A percentile compares a stretch with the other conserved stretches of the same genome.
Conservation (phyloP, 2,888 invertebrate species). For the Phalangium opilio region DNA sequence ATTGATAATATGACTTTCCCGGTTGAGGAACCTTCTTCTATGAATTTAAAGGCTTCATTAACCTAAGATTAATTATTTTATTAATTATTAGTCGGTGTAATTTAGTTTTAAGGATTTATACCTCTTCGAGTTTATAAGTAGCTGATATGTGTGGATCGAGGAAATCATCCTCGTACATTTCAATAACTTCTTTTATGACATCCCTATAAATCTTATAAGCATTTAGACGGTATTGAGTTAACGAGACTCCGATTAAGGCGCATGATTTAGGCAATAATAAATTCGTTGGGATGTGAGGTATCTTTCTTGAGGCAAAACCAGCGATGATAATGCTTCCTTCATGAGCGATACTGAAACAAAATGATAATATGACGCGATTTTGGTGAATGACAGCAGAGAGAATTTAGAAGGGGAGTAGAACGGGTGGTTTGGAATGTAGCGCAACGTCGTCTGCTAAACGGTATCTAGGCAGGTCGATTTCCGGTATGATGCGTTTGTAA, state of each 20-base stretch:
- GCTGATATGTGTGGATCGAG: conserved; percentile 43
- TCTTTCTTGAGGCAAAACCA: conserved; percentile 38
- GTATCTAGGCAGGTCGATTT: too few species aligned
- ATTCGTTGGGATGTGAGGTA: conserved; percentile 34
- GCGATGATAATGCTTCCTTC: conserved; percentile 40
- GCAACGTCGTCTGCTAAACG: too few species aligned
- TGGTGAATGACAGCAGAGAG: too few species aligned
- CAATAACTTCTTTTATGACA: conserved; percentile 43
- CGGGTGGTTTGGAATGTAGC: too few species aligned
- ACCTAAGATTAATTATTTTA: conserved; percentile 26
- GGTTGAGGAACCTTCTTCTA: conserved; percentile 41
- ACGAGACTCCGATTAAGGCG: conserved; percentile 38
- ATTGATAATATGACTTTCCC: conserved; percentile 41
- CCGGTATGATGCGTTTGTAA: too few species aligned
- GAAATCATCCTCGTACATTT: conserved; percentile 44
- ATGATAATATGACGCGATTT: too few species aligned
- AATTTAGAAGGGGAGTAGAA: too few species aligned
- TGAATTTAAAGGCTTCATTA: conserved; percentile 43
- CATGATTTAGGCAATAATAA: conserved; percentile 34
- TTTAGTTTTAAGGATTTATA: too few species aligned
- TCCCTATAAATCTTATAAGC: conserved; percentile 41
- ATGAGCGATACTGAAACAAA: conserved; percentile 36
- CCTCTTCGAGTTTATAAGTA: conserved; percentile 39
- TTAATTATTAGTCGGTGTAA: too few species aligned
- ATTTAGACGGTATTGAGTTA: conserved; percentile 37